Conservation (phyloP, 2,888 invertebrate species). For the Cataglyphis rosenhaueri region DNA sequence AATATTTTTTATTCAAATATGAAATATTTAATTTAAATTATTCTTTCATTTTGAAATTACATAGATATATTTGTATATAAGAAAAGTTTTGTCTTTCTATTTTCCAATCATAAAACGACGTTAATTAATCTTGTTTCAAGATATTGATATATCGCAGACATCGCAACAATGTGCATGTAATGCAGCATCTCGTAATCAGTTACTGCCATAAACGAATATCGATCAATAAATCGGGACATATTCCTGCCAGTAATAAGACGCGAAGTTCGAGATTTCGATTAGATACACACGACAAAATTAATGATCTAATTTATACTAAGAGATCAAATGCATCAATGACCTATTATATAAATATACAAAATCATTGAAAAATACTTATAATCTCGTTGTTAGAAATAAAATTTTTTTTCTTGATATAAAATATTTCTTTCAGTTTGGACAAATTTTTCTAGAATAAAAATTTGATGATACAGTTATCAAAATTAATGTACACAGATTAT, state of each 20-base stretch:
- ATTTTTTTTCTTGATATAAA: background rate
- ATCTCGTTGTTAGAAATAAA: constrained; percentile 29
- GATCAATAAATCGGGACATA: constrained; percentile 63
- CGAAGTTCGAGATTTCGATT: constrained; percentile 61
- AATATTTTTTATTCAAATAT: background rate
- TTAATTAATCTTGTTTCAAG: constrained; percentile 6
- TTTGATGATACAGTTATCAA: background rate
- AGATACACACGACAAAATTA: constrained; percentile 62
- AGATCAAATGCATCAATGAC: constrained; percentile 42
- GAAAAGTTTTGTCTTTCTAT: background rate
- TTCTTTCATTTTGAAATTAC: background rate
- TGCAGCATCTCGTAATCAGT: constrained; percentile 55
- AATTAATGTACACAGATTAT: background rate
- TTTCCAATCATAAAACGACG: background rate
- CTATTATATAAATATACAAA: constrained; percentile 17
- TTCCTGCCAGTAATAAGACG: constrained; percentile 43
- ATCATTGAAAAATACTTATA: constrained; percentile 24
- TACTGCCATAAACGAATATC: constrained; percentile 53
- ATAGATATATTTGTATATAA: background rate
- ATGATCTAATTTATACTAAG: constrained; percentile 69
- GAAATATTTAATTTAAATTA: background rate
- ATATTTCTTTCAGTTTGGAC: background rate
- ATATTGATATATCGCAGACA: constrained; percentile 7
- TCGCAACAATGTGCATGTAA: constrained; percentile 16
- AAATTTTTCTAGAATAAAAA: background rate